A percentile compares a stretch with the other conserved stretches of the same genome.
phyloP scores from a whole-genome alignment of 2,888 invertebrate genomes.

The Dryadula phaetusa region DNA sequence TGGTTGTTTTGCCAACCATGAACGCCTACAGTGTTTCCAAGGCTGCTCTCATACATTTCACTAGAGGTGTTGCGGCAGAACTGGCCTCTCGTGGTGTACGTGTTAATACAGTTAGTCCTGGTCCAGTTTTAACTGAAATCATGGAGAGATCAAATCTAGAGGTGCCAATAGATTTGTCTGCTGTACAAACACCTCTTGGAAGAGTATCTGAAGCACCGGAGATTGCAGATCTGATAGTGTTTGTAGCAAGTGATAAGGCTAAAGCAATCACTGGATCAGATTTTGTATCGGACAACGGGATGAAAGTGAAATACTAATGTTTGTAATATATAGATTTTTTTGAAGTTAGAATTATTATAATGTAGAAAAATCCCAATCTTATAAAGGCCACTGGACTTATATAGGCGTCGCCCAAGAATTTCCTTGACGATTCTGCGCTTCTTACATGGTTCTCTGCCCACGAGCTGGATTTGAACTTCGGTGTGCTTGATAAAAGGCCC shows the following conservation, averaged over 20 bases:
- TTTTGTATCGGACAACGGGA: slow-evolving; percentile 48
- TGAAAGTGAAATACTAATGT: not conserved
- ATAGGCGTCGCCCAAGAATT: too few species aligned
- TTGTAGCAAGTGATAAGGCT: slow-evolving; percentile 51
- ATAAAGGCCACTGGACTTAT: too few species aligned
- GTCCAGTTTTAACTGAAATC: slow-evolving; percentile 82
- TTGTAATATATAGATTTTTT: too few species aligned
- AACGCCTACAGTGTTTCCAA: slow-evolving; percentile 87
- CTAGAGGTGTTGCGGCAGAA: slow-evolving; percentile 87
- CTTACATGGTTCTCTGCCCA: too few species aligned
- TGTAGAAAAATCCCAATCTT: too few species aligned
- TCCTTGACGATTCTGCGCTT: too few species aligned
- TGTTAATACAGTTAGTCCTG: slow-evolving; percentile 88
- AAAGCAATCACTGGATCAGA: slow-evolving; percentile 50
- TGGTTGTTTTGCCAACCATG: slow-evolving; percentile 21
- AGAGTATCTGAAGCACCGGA: slow-evolving; percentile 49
- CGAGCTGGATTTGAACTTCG: too few species aligned
- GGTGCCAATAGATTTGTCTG: not conserved
- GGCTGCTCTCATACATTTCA: slow-evolving; percentile 89
- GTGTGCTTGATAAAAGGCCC: too few species aligned
- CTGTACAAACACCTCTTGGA: slow-evolving; percentile 35
- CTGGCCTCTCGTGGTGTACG: slow-evolving; percentile 83
- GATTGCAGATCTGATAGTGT: slow-evolving; percentile 51
- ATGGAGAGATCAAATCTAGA: slow-evolving; percentile 63
- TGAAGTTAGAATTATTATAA: too few species aligned